Percentiles rank a stretch among this genome's conserved stretches.
Conservation (phyloP, 2,113 vertebrate species). For the Neodon shergylaensis region DNA sequence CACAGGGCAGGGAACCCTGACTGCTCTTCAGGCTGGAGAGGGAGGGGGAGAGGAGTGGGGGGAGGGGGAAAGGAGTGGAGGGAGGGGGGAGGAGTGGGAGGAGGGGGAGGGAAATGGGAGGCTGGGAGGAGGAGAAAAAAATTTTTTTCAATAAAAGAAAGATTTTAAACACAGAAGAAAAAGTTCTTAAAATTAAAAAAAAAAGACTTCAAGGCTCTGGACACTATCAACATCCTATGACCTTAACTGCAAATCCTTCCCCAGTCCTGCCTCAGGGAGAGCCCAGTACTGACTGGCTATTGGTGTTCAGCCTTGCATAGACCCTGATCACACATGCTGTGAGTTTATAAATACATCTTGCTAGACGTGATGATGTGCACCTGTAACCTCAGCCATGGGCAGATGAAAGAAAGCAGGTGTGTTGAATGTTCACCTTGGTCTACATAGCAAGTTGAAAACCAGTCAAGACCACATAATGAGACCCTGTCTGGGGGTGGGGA, state of each 20-base stretch:
- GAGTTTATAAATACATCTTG: background rate
- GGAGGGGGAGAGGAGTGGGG: too few species aligned
- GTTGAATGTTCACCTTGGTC: background rate
- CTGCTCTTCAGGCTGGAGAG: too few species aligned
- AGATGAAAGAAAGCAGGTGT: background rate
- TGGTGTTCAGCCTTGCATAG: background rate
- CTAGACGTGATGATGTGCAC: background rate
- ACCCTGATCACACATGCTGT: background rate
- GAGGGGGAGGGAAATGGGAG: too few species aligned
- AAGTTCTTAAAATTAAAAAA: too few species aligned
- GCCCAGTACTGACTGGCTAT: background rate
- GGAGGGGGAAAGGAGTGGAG: too few species aligned
- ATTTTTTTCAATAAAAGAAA: too few species aligned
- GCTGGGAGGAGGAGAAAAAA: too few species aligned
- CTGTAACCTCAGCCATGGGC: background rate
- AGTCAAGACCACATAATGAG: background rate
- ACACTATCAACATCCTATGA: background rate
- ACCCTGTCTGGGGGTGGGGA: background rate
- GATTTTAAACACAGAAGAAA: too few species aligned
- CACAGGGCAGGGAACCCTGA: too few species aligned
- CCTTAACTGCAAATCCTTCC: background rate
- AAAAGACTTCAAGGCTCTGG: background rate
- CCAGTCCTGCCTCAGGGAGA: background rate
- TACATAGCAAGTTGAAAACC: background rate
- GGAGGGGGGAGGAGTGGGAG: too few species aligned